These are phyloP conservation scores for Glomeris marginata DNA, from an alignment of 2,888 invertebrate species.

Conservation along the genomic window DNA sequence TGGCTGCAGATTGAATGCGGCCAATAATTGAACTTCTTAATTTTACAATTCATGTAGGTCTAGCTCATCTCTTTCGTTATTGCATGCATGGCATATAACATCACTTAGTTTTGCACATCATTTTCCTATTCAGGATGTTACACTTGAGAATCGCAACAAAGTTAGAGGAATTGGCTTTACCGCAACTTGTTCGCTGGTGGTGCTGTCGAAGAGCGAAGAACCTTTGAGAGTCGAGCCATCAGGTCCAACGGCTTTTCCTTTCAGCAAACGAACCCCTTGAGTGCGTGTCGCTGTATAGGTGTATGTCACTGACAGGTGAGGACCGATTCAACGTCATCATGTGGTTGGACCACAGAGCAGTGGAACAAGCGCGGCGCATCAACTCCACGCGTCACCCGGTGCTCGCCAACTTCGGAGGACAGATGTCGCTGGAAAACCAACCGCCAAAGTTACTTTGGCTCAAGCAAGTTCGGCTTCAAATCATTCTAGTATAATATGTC, in stretches of 20 bases:
- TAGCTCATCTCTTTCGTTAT: too few relatives aligned
- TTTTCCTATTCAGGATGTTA: constrained; percentile 3
- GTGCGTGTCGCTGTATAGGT: neutral
- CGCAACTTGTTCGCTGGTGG: constrained; percentile 87
- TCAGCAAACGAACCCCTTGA: neutral
- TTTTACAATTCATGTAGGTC: too few relatives aligned
- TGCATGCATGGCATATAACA: too few relatives aligned
- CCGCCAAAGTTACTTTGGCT: constrained; percentile 88
- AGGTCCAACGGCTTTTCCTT: constrained; percentile 15
- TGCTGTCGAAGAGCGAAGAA: constrained; percentile 48
- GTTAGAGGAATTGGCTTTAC: constrained; percentile 86
- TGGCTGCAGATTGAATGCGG: too few relatives aligned
- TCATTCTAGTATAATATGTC: neutral
- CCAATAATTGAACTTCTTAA: too few relatives aligned
- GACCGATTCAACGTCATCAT: constrained; percentile 66
- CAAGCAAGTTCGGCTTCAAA: constrained; percentile 38
- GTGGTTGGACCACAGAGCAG: constrained; percentile 87
- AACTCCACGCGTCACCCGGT: constrained; percentile 59
- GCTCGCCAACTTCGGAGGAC: constrained; percentile 74
- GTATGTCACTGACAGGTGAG: constrained; percentile 36
- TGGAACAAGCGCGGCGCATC: constrained; percentile 59
- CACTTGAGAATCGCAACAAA: neutral
- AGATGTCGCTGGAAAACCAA: constrained; percentile 93
- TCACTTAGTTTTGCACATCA: too few relatives aligned
- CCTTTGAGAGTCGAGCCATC: constrained; percentile 50